Evolutionary conservation across 2,113 vertebrate species (phyloP).

Genomic region (Canis aureus): DNA sequence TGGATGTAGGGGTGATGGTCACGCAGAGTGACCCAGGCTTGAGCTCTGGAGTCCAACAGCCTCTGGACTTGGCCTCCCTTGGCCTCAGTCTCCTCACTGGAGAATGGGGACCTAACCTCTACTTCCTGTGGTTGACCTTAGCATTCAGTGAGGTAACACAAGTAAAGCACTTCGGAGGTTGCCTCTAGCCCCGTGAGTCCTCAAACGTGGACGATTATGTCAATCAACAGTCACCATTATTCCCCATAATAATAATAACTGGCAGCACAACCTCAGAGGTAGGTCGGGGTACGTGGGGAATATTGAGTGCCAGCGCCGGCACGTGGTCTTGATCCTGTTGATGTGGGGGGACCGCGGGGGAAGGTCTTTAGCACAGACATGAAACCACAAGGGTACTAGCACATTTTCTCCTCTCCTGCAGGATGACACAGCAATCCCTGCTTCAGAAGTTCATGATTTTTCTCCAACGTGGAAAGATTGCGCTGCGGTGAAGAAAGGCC

Average conservation of each 20-base stretch:
- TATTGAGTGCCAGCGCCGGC: not conserved
- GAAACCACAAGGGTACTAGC: not conserved
- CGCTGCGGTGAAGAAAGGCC: not conserved
- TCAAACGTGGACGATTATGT: not conserved
- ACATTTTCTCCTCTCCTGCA: not conserved
- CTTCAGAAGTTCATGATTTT: not conserved
- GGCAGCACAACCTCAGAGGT: not conserved
- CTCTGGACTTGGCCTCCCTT: not conserved
- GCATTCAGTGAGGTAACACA: not conserved
- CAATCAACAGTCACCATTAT: not conserved
- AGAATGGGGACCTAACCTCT: not conserved
- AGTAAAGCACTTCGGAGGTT: not conserved
- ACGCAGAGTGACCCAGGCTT: not conserved
- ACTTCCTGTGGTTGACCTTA: not conserved
- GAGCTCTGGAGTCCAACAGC: not conserved
- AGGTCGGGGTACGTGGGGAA: fast-evolving
- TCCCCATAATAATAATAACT: not conserved
- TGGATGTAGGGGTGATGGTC: not conserved
- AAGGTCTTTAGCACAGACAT: not conserved
- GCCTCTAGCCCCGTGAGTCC: fast-evolving
- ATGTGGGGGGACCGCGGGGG: fast-evolving
- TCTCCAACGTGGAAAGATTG: not conserved
- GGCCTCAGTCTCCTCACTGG: not conserved
- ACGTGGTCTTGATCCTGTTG: fast-evolving
- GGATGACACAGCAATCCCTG: not conserved